Evolutionary conservation across 2,113 vertebrate species (phyloP).

Genomic region (Albula glossodonta): DNA sequence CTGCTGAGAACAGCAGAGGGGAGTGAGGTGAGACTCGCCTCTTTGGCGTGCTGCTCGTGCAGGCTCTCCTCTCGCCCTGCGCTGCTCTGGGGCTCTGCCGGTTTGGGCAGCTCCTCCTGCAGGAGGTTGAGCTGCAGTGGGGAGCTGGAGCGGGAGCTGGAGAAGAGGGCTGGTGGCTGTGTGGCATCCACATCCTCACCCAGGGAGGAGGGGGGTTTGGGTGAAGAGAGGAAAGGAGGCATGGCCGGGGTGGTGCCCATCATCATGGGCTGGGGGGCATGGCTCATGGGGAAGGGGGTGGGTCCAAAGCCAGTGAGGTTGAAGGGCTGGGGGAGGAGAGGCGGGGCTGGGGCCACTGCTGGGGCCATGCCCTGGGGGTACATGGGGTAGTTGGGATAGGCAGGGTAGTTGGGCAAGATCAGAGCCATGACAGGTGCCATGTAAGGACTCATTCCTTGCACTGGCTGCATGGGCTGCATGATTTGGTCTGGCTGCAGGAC

Average conservation of each 20-base stretch:
- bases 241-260: conserved; percentile 20
- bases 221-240: conserved; percentile 41
- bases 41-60: conserved; percentile 52
- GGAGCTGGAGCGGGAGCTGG: conserved; percentile 80
- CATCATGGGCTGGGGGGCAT: not conserved
- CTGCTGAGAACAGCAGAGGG: not conserved
- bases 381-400: conserved; percentile 60
- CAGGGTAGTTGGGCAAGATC: conserved; percentile 68
- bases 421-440: conserved; percentile 68
- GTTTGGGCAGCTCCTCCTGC: conserved; percentile 76
- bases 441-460: conserved; percentile 56
- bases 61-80: conserved; percentile 55
- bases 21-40: conserved; percentile 44
- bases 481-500: conserved; percentile 52
- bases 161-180: conserved; percentile 48
- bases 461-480: conserved; percentile 27
- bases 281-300: conserved; percentile 27
- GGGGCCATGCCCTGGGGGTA: conserved; percentile 50
- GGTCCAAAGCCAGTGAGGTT: conserved; percentile 27
- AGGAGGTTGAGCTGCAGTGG: conserved; percentile 83
- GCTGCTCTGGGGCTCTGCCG: conserved; percentile 53
- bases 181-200: conserved; percentile 43
- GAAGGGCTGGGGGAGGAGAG: conserved; percentile 24
- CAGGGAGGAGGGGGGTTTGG: conserved; percentile 25
- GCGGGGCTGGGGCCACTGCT: conserved; percentile 40